Conservation (phyloP, 2,113 vertebrate species). For the Carassius gibelio region DNA sequence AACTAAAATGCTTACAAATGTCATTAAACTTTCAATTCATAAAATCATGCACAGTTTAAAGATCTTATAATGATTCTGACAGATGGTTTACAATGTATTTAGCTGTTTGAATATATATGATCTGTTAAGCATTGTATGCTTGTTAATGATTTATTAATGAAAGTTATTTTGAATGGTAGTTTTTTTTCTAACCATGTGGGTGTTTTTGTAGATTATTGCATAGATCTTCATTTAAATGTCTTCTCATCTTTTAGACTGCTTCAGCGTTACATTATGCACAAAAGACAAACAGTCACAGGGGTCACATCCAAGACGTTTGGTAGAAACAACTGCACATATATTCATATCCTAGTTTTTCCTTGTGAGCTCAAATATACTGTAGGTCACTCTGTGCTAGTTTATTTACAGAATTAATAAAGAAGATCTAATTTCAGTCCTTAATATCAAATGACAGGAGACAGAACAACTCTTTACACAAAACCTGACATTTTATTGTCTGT, state of each 20-base stretch:
- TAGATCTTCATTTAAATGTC: too few relatives aligned
- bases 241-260: too few relatives aligned
- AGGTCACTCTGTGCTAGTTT: neutral
- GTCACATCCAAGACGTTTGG: neutral
- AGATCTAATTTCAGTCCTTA: slow-evolving; percentile 8
- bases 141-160: too few relatives aligned
- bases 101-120: too few relatives aligned
- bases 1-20: too few relatives aligned
- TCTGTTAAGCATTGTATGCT: too few relatives aligned
- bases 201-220: neutral
- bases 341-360: slow-evolving; percentile 3
- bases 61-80: too few relatives aligned
- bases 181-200: neutral
- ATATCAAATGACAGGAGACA: slow-evolving; percentile 1
- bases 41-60: too few relatives aligned
- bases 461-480: slow-evolving; percentile 25
- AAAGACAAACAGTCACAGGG: neutral
- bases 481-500: slow-evolving; percentile 18
- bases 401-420: neutral
- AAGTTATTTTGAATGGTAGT: too few relatives aligned
- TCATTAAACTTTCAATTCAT: too few relatives aligned
- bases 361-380: neutral
- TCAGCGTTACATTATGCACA: too few relatives aligned
- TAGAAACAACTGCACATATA: neutral
- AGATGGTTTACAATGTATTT: too few relatives aligned